Percentiles rank a stretch among this genome's conserved stretches.
phyloP scores from a whole-genome alignment of 2,888 invertebrate species.

The Lypha dubia region DNA sequence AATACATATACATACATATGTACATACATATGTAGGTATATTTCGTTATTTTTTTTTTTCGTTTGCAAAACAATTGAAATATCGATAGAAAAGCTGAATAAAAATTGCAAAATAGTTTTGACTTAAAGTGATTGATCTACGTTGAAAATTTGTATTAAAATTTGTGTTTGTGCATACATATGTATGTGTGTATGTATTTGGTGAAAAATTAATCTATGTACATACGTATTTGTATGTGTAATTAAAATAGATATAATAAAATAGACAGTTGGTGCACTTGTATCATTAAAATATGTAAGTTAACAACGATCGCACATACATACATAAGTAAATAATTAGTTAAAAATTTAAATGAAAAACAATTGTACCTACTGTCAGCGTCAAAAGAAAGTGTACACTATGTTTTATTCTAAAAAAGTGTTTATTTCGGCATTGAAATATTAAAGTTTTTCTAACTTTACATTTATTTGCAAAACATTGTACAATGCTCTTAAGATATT shows the following conservation, averaged over 20 bases:
- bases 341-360: too few species aligned
- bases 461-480: too few species aligned
- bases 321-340: too few species aligned
- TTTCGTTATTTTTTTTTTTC: conserved; percentile 11
- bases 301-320: too few species aligned
- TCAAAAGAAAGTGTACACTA: too few species aligned
- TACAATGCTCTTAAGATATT: too few species aligned
- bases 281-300: too few species aligned
- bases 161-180: not conserved
- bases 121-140: not conserved
- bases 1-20: not conserved
- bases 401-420: too few species aligned
- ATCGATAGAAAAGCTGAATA: not conserved
- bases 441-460: too few species aligned
- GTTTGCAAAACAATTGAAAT: conserved; percentile 22
- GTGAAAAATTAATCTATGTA: not conserved
- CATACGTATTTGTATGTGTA: not conserved
- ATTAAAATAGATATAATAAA: not conserved
- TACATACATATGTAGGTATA: not conserved
- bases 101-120: conserved; percentile 2
- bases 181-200: not conserved
- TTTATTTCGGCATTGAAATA: too few species aligned
- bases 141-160: not conserved
- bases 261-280: too few species aligned
- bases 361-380: too few species aligned